Evolutionary conservation across 2,113 vertebrate genomes (phyloP), one percentile per base, ranked within the genome.

Genomic region (Epinephelus lanceolatus): DNA sequence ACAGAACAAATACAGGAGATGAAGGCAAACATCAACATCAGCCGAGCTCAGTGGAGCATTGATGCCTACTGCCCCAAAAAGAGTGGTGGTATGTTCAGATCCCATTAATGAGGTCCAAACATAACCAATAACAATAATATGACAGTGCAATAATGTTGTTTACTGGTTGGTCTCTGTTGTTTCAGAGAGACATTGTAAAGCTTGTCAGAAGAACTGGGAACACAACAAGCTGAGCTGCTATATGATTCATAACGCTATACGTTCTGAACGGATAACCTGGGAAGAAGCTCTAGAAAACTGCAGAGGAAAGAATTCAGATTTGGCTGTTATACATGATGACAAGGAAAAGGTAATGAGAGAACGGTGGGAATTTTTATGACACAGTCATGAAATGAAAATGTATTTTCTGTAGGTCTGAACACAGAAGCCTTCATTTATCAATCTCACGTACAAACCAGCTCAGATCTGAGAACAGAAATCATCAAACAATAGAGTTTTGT

Each of bases 51-150:
- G 4, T 47, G 53, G 85, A 83, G 14, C 71, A 49, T 89, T 40
- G 37, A 90, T 72, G 3, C 2, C 19, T 92, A 89, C 75, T 89
- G 90, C 47, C 61, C 72, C 1, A 3, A 25, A 17, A 0, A 25
- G 27, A 27, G 3, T 27, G 27, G 3, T 27, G 1, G 82, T 83
- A 76, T 18, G 27, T 76, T 59, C 0, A 57, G 8, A 53, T 59
- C 15, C 5, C 4, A 62, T 30, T 0, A 47, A 40, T 21, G 0
- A 8, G 6, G 8, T 52, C 19, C 6, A 49, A 57, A n/a, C 60
- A 45, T 37, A n/a, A 27, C 9, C 8, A 49, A 33, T 15, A 5
- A 67, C 25, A 6, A 33, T 5, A 14, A 21, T 1, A 13, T 61
- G 4, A 42, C 6, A 17, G 8, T 71, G 8, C 10, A 66, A 3